Evolutionary conservation across 1,140 invertebrate species (phyloP).

Genomic region (Heterodera carotae): DNA sequence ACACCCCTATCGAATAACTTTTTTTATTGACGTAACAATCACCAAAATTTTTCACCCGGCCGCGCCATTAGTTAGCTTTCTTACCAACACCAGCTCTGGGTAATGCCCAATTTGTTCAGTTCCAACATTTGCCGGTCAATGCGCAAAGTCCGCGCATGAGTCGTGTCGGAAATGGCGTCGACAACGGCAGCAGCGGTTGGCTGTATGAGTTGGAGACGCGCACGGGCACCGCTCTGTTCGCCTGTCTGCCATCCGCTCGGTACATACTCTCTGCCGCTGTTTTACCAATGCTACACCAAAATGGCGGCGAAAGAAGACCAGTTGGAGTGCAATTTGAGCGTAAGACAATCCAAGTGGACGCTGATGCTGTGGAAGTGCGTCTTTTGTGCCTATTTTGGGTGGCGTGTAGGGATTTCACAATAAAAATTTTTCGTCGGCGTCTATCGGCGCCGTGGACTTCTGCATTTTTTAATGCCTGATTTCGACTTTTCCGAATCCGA

Average conservation of each 20-base stretch:
- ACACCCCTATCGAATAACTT: no score
- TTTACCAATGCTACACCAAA: constrained; percentile 1
- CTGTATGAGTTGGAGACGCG: constrained; percentile 79
- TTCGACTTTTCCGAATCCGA: background rate
- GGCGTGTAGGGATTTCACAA: no score
- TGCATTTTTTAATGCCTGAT: no score
- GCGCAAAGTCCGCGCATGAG: constrained; percentile 47
- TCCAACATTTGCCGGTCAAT: constrained; percentile 41
- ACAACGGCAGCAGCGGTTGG: constrained; percentile 65
- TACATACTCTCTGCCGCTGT: constrained; percentile 20
- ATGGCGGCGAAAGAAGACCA: background rate
- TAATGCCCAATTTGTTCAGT: constrained; percentile 39
- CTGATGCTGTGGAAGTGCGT: background rate
- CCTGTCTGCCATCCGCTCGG: constrained; percentile 34
- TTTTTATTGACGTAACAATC: no score
- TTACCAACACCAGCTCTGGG: background rate
- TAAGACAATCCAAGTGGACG: constrained; percentile 1
- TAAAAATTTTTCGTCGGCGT: background rate
- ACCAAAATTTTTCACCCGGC: no score
- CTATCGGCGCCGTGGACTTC: no score
- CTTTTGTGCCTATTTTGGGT: no score
- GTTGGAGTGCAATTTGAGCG: constrained; percentile 12
- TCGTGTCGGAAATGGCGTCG: constrained; percentile 58
- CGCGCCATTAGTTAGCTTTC: no score
- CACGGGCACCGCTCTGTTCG: constrained; percentile 69